These are phyloP conservation scores for Phalangium opilio DNA, from an alignment of 2,888 invertebrate genomes.

Conservation along the genomic window DNA sequence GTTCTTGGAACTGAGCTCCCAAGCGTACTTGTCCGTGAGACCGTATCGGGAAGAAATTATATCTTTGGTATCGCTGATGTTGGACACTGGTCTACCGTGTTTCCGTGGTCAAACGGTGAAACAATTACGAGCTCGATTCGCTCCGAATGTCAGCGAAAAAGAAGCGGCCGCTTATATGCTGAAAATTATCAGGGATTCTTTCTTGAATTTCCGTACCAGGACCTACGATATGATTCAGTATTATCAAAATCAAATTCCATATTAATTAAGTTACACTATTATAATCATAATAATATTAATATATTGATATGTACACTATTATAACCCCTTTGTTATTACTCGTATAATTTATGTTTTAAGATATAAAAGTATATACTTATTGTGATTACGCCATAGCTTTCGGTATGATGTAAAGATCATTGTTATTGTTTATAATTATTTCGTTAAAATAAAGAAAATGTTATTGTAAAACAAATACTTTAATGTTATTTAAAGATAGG, in stretches of 20 bases:
- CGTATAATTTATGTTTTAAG: no score
- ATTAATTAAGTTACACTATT: no score
- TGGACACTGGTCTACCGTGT: conserved; percentile 96
- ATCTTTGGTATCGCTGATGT: conserved; percentile 89
- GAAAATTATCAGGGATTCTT: conserved; percentile 81
- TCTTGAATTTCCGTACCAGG: conserved; percentile 85
- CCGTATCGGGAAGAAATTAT: conserved; percentile 95
- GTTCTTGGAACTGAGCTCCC: conserved; percentile 96
- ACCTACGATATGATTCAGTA: conserved; percentile 99
- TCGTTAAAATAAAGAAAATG: no score
- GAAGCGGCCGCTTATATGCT: conserved; percentile 92
- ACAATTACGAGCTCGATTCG: conserved; percentile 72
- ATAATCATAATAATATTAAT: no score
- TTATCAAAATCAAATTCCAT: conserved; percentile 98
- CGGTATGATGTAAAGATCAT: no score
- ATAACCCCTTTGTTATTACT: no score
- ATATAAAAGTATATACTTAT: no score
- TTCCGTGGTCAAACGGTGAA: conserved; percentile 98
- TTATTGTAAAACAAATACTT: no score
- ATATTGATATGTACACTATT: no score
- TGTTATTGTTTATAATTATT: no score
- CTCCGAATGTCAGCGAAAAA: conserved; percentile 76
- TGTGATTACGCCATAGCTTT: no score
- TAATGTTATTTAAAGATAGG: no score
- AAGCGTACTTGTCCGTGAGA: conserved; percentile 88